Base-by-base conservation (phyloP, 2,888 invertebrate genomes). In the Euplagia quadripunctaria region DNA sequence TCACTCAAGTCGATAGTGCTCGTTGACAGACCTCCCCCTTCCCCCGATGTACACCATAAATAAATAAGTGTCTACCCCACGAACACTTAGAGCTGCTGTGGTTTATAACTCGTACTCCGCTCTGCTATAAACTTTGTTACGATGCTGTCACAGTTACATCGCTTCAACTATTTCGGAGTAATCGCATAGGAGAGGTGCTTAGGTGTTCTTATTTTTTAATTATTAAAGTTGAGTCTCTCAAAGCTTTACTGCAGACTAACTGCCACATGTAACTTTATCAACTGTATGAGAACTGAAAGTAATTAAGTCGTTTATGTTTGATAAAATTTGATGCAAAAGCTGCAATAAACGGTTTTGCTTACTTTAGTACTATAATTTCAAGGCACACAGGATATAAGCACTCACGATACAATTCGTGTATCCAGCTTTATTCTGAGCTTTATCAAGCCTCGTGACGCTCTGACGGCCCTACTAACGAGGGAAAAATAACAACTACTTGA, bases 51-150 rank as follows among this genome's bases (percentile, higher is more conserved):
- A 78, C 79, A 81, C 79, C 81, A 86, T 90, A 90, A 90, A 90
- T 90, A 89, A 88, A 89, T 87, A 87, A 88, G 85, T 87, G 86
- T 88, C 88, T 79, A 82, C 83, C 77, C 83, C 88, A 89, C 79
- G 79, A 76, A 82, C 79, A 86, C 81, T 86, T 80, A 75, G 72
- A 77, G 78, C 77, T 79, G 67, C 67, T 73, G 66, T 68, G 55
- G 76, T 71, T 77, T 72, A 74, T 79, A 72, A 63, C 61, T 74
- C 69, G 64, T 64, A 63, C 69, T 65, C 69, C 20, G 64, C 64
- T 74, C 43, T 51, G 72, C 72, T 68, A 70, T 73, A 73, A 75
- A 75, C 68, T 73, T 75, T 73, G 70, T 75, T 70, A 61, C 70
- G 64, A 64, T 70, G 49, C 67, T 67, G 71, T 69, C 69, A 66